A percentile compares a stretch with the other conserved stretches of the same genome.
These are phyloP conservation scores for Sarcoramphus papa DNA, from an alignment of 2,797 vertebrate genomes.

Conservation along the genomic window DNA sequence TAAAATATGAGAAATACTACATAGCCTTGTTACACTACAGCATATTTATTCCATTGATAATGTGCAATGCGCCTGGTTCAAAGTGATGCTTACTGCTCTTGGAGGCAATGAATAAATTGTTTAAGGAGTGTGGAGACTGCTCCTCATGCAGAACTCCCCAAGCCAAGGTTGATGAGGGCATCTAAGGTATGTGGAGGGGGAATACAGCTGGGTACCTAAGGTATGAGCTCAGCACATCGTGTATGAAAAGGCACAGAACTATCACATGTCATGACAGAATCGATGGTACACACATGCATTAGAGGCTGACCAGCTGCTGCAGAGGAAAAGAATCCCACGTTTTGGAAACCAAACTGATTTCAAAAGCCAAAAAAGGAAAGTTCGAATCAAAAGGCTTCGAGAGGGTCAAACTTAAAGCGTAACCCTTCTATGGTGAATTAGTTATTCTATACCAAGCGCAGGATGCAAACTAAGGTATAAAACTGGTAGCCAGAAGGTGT, in stretches of 20 bases:
- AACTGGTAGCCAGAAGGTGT: neutral
- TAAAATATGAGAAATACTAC: neutral
- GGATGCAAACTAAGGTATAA: neutral
- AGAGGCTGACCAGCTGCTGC: neutral
- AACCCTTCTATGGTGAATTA: neutral
- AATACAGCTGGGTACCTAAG: neutral
- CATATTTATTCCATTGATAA: neutral
- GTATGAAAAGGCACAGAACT: neutral
- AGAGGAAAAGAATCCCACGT: neutral
- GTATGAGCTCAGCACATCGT: rapidly evolving
- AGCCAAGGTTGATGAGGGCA: neutral
- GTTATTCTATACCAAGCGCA: neutral
- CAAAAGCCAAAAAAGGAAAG: neutral
- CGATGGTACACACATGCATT: neutral
- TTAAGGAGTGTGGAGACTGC: neutral
- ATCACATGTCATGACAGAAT: neutral
- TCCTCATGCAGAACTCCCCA: neutral
- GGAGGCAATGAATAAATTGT: neutral
- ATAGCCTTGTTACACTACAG: neutral
- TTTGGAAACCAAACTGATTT: neutral
- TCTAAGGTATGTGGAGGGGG: neutral
- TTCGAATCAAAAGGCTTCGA: neutral
- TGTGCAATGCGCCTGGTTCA: neutral
- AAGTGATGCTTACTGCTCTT: neutral
- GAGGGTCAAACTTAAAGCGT: neutral